phyloP scores from a whole-genome alignment of 2,888 invertebrate genomes.

The Drosophila birchii region DNA sequence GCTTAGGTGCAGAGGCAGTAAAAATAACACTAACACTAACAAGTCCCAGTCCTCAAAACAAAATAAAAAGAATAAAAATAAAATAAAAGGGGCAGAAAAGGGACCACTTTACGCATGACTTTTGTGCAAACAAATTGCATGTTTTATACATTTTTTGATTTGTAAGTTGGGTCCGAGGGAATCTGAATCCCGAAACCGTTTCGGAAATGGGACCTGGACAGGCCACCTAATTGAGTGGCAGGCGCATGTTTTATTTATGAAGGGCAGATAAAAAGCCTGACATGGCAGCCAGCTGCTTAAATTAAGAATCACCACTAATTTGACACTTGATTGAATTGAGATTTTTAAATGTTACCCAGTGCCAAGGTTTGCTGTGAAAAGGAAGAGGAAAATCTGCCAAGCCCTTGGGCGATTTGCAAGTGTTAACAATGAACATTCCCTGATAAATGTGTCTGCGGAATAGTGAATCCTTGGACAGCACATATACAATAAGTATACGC shows the following conservation, averaged over 20 bases:
- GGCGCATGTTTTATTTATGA: constrained; percentile 78
- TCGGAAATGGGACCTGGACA: constrained; percentile 14
- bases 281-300: constrained; percentile 51
- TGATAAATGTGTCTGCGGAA: constrained; percentile 21
- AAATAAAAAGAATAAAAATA: neutral
- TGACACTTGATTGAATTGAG: constrained; percentile 80
- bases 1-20: constrained; percentile 25
- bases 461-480: constrained; percentile 54
- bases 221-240: constrained; percentile 73
- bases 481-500: constrained; percentile 74
- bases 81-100: constrained; percentile 32
- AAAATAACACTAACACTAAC: constrained; percentile 31
- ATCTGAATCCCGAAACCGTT: constrained; percentile 1
- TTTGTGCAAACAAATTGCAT: constrained; percentile 79
- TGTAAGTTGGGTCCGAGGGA: constrained; percentile 47
- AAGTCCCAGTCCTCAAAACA: neutral
- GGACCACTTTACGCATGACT: constrained; percentile 72
- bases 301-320: constrained; percentile 78
- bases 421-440: constrained; percentile 64
- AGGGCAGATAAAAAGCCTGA: constrained; percentile 23
- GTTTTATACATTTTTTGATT: constrained; percentile 80
- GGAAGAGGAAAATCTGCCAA: constrained; percentile 38
- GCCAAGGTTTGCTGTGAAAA: too few species aligned
- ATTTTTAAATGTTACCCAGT: constrained; percentile 61
- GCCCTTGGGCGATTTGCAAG: constrained; percentile 69